A percentile compares a stretch with the other conserved stretches of the same genome.
Evolutionary conservation across 2,888 invertebrate species (phyloP).

Genomic region (Tenthredo distinguenda): DNA sequence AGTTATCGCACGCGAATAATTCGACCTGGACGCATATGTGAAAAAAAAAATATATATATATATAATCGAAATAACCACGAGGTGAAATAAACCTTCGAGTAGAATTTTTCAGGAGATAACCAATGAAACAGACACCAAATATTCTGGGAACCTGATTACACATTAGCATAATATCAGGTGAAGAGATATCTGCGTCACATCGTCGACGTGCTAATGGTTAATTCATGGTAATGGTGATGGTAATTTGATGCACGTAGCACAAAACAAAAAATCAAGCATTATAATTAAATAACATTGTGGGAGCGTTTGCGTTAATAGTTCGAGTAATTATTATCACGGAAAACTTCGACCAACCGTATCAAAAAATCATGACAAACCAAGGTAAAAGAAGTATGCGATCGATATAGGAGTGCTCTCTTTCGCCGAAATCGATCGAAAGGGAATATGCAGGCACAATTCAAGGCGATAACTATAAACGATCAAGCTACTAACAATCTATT

Average conservation of each 20-base stretch:
- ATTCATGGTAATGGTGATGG: background rate
- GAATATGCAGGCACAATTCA: background rate
- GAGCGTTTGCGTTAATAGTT: too few relatives aligned
- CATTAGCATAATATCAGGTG: background rate
- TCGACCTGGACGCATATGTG: background rate
- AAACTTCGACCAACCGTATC: too few relatives aligned
- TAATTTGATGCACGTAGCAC: background rate
- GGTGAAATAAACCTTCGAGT: background rate
- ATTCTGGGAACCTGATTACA: background rate
- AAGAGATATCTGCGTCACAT: background rate
- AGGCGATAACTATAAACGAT: background rate
- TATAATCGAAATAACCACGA: background rate
- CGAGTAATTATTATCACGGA: too few relatives aligned
- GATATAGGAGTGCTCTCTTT: background rate
- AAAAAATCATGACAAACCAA: too few relatives aligned
- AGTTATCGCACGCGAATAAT: background rate
- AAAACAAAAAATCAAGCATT: too few relatives aligned
- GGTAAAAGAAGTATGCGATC: too few relatives aligned
- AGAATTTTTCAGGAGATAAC: background rate
- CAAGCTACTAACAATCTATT: background rate
- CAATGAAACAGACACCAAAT: background rate
- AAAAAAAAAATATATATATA: background rate
- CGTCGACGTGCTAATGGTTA: background rate
- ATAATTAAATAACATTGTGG: too few relatives aligned
- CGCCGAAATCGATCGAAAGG: background rate